A percentile compares a stretch with the other conserved stretches of the same genome.
Evolutionary conservation across 2,113 vertebrate species (phyloP).

Genomic region (Platichthys flesus): DNA sequence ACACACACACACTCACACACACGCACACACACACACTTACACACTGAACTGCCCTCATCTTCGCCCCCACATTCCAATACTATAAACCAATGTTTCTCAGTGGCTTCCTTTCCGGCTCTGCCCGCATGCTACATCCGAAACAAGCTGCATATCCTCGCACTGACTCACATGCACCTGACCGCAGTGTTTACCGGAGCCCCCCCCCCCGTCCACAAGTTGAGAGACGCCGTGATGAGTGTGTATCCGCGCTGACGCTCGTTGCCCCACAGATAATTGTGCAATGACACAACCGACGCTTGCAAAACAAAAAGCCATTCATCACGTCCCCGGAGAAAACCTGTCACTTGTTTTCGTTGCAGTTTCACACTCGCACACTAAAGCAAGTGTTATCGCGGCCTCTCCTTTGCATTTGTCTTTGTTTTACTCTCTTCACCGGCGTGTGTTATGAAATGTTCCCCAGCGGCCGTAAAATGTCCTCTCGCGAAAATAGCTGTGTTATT

Average conservation of each 20-base stretch:
- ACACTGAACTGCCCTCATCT: conserved; percentile 40
- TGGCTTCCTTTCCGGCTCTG: conserved; percentile 32
- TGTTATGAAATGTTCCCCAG: conserved; percentile 22
- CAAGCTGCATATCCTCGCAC: conserved; percentile 36
- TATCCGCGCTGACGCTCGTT: conserved; percentile 30
- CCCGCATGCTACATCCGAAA: conserved; percentile 30
- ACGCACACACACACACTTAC: conserved; percentile 21
- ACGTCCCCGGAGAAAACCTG: not conserved
- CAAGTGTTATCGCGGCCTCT: not conserved
- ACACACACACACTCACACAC: conserved; percentile 11
- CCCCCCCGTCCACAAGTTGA: conserved; percentile 43
- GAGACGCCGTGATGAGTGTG: conserved; percentile 25
- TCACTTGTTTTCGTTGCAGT: conserved; percentile 11
- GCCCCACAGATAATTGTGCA: conserved; percentile 45
- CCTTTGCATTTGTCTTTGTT: conserved; percentile 21
- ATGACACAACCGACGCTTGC: conserved; percentile 25
- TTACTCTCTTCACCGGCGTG: not conserved
- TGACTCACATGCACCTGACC: conserved; percentile 61
- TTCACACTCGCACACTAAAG: not conserved
- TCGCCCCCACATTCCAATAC: conserved; percentile 60
- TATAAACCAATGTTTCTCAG: conserved; percentile 53
- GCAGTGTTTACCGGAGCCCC: conserved; percentile 40
- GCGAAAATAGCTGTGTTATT: not conserved
- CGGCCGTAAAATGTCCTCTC: conserved; percentile 4
- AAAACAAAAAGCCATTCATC: conserved; percentile 56